Conservation (phyloP, 2,888 invertebrate genomes). For the Coleophora deauratella region DNA sequence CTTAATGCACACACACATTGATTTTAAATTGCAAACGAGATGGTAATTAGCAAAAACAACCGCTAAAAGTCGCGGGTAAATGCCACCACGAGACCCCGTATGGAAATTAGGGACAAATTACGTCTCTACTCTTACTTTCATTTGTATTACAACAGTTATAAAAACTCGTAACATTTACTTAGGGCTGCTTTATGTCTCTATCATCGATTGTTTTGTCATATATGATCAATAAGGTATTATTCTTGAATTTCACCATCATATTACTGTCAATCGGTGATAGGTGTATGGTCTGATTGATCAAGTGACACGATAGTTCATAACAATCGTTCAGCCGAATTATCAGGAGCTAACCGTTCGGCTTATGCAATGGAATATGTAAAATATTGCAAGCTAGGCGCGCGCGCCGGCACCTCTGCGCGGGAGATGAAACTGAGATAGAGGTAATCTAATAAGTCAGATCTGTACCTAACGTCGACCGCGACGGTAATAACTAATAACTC, state of each 20-base stretch:
- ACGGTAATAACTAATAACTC: constrained; percentile 70
- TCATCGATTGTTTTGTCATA: no score
- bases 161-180: constrained; percentile 42
- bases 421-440: constrained; percentile 65
- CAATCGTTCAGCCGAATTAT: constrained; percentile 50
- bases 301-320: constrained; percentile 45
- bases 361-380: constrained; percentile 52
- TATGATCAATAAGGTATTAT: constrained; percentile 2
- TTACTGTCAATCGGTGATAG: background rate
- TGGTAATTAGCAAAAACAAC: constrained; percentile 70
- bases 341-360: constrained; percentile 48
- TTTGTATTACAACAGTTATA: constrained; percentile 54
- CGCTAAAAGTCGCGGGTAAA: constrained; percentile 55
- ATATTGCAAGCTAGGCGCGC: constrained; percentile 58
- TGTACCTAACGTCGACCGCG: constrained; percentile 58
- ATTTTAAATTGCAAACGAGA: constrained; percentile 71
- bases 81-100: constrained; percentile 52
- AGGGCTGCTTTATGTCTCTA: constrained; percentile 57
- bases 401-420: constrained; percentile 30
- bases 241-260: constrained; percentile 1
- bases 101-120: constrained; percentile 71
- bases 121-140: constrained; percentile 63
- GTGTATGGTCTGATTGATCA: constrained; percentile 20
- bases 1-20: constrained; percentile 32
- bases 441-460: constrained; percentile 73